Evolutionary conservation across 2,888 invertebrate species (phyloP).

Genomic region (Malthinus flaveolus): DNA sequence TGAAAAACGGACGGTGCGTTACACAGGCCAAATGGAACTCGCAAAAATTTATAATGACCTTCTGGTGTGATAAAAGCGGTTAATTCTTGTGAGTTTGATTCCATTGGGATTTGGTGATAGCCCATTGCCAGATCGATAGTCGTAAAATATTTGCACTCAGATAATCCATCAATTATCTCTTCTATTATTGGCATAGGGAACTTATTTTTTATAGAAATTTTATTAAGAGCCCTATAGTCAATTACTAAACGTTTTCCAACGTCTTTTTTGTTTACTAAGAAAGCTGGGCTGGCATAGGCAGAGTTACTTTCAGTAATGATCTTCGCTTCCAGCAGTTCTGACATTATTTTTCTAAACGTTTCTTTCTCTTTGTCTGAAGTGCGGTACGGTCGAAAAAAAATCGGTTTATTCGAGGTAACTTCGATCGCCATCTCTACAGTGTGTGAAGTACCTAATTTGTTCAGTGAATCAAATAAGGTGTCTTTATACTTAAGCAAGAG

Average conservation of each 20-base stretch:
- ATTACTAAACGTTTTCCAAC: background rate
- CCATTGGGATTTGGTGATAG: background rate
- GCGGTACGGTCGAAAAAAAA: background rate
- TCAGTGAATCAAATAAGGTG: background rate
- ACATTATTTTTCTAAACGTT: background rate
- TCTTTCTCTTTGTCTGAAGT: background rate
- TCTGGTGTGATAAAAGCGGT: background rate
- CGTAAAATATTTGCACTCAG: background rate
- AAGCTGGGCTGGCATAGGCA: background rate
- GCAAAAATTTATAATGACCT: background rate
- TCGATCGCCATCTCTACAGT: background rate
- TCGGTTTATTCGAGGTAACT: background rate
- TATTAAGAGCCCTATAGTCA: background rate
- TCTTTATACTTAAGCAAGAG: background rate
- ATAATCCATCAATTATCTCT: background rate
- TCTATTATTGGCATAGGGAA: conserved; percentile 11
- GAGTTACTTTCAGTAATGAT: background rate
- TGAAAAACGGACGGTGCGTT: background rate
- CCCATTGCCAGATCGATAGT: background rate
- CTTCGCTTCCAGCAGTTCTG: background rate
- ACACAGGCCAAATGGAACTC: background rate
- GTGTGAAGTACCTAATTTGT: background rate
- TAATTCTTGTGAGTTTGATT: background rate
- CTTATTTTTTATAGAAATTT: background rate
- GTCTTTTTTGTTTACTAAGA: background rate